These are phyloP conservation scores for Heteromormyrus szaboi DNA, from an alignment of 2,797 vertebrate species.

Conservation along the genomic window DNA sequence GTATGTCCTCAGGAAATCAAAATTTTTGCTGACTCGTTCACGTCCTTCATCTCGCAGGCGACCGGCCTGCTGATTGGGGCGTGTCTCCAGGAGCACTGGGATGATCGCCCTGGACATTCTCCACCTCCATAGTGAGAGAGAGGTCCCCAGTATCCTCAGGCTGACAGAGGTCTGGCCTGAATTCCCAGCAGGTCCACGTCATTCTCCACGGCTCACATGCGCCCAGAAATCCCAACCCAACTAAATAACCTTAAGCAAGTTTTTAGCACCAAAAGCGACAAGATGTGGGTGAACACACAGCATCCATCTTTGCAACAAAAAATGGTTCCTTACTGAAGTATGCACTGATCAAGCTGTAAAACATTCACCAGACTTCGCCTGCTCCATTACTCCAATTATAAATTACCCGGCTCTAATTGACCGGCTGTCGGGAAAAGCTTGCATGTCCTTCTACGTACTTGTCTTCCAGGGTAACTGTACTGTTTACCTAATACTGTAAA, in stretches of 20 bases:
- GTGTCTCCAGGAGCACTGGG: neutral
- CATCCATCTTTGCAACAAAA: neutral
- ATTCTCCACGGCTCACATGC: neutral
- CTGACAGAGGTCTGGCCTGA: neutral
- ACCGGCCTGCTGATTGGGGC: neutral
- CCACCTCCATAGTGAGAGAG: neutral
- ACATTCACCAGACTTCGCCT: neutral
- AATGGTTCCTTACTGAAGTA: slow-evolving; percentile 2
- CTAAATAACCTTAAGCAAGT: neutral
- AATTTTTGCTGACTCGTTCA: neutral
- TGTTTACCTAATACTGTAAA: slow-evolving; percentile 28
- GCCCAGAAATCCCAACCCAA: neutral
- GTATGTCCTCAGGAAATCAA: neutral
- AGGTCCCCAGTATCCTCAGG: neutral
- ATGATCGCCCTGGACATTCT: neutral
- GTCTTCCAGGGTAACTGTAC: slow-evolving; percentile 26
- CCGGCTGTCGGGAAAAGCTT: slow-evolving; percentile 2
- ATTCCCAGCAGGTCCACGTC: neutral
- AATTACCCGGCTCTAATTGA: slow-evolving; percentile 24
- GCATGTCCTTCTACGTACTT: slow-evolving; percentile 4
- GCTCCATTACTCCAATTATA: slow-evolving; percentile 22
- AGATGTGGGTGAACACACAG: neutral
- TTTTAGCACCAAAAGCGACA: neutral
- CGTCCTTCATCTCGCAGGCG: neutral
- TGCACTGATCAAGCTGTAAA: neutral